These are phyloP conservation scores for Phataginus tricuspis DNA, from an alignment of 2,797 vertebrate species.

Conservation along the genomic window DNA sequence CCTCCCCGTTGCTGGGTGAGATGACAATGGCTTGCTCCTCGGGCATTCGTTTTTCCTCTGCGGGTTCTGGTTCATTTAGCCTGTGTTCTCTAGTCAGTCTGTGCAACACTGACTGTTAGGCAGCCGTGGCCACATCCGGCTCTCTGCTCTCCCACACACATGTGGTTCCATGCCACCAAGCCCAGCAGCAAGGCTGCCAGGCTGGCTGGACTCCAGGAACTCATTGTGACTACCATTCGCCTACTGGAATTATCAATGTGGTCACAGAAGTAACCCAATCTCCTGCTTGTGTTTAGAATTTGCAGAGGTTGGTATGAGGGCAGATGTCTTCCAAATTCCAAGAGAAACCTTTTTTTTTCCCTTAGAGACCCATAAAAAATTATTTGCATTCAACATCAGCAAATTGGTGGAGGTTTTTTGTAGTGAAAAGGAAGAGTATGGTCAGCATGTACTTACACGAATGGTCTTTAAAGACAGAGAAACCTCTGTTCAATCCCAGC, in stretches of 20 bases:
- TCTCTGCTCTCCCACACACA: background rate
- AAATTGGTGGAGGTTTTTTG: background rate
- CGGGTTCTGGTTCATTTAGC: background rate
- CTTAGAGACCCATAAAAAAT: background rate
- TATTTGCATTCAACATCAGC: background rate
- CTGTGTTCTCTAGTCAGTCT: background rate
- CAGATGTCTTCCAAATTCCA: constrained; percentile 12
- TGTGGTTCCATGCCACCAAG: background rate
- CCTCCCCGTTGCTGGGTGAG: background rate
- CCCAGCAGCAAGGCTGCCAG: background rate
- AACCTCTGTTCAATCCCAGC: background rate
- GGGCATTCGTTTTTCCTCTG: background rate
- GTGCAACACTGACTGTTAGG: background rate
- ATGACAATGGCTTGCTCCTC: background rate
- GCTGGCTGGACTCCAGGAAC: background rate
- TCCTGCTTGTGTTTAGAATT: constrained; percentile 7
- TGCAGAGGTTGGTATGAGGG: constrained; percentile 4
- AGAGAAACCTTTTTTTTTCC: background rate
- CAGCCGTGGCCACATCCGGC: background rate
- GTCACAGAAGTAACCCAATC: constrained; percentile 40
- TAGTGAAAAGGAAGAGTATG: background rate
- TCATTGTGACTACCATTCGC: background rate
- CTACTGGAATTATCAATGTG: background rate
- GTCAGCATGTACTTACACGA: background rate
- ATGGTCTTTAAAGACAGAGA: background rate